Base-by-base conservation (phyloP, 2,888 invertebrate genomes). In the Chorisops tibialis region DNA sequence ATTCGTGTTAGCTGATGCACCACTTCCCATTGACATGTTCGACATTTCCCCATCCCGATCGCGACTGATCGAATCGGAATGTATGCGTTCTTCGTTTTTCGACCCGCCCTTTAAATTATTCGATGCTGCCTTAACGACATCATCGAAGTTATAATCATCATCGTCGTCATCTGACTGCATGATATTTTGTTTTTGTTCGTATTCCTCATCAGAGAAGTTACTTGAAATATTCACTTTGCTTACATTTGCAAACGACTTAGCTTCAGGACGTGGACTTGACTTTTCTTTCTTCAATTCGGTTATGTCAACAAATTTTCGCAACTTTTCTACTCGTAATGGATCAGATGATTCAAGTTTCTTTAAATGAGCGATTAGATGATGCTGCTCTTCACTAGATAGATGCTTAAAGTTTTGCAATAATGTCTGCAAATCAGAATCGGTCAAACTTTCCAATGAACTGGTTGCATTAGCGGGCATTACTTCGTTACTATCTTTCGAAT, bases 91-190 rank as follows among this genome's bases (percentile, higher is more conserved):
- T 59, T 84, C 80, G 71, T 83, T 81, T 69, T 82, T 83, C 12
- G 83, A 81, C 39, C 83, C 82, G 63, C 86, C 86, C 67, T 82
- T 85, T 0, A 90, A 85, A 71, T 89, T 90, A 70, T 86, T 85
- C 1, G 86, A 86, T 0, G 87, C 90, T 0, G 88, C 88, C 73
- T 88, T 85, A 69, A 89, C 88, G 45, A 90, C 88, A 74, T 92
- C 92, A 68, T 91, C 90, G 66, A 88, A 89, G n/a, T 87, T 85
- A 69, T 92, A 92, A 71, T 91, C 91, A 69, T 91, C 91, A 63
- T 87, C 87, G 62, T 88, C 89, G 67, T 85, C 82, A 56, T 83
- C 83, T n/a, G 84, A 81, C 63, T 85, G 83, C 22, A 84, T 73
- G 56, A 81, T 78, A 49, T 74, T 76, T 0, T 78, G 75, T 1